Evolutionary conservation across 2,797 vertebrate species (phyloP).

Genomic region (Micrastur ruficollis): DNA sequence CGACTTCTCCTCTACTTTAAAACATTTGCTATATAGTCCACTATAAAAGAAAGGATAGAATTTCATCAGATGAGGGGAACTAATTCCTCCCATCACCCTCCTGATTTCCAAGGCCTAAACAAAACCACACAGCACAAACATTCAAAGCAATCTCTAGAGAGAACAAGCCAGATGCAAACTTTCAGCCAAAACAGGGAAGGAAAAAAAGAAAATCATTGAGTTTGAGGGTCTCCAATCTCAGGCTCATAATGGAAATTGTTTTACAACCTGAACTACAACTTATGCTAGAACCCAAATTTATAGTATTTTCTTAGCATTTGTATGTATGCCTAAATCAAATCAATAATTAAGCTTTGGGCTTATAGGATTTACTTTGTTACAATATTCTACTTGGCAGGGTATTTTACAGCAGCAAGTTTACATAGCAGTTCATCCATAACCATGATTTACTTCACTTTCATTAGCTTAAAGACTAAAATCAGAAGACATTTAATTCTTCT

Average conservation of each 20-base stretch:
- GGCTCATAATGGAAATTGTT: neutral
- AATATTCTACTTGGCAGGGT: slow-evolving; percentile 1
- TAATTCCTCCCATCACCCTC: neutral
- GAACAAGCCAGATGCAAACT: neutral
- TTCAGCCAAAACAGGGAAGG: neutral
- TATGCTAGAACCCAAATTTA: neutral
- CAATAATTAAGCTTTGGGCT: slow-evolving; percentile 11
- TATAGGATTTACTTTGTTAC: slow-evolving; percentile 29
- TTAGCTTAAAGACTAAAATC: slow-evolving; percentile 49
- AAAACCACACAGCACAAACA: neutral
- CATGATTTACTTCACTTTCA: slow-evolving; percentile 32
- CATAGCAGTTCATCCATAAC: slow-evolving; percentile 31
- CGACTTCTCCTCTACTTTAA: neutral
- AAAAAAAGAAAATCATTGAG: neutral
- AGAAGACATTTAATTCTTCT: slow-evolving; percentile 57
- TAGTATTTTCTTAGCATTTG: slow-evolving; percentile 29
- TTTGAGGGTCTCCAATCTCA: neutral
- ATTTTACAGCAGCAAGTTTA: slow-evolving; percentile 41
- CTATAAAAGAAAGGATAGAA: neutral
- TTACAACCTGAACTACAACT: slow-evolving; percentile 20
- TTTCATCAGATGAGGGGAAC: neutral
- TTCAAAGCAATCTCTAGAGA: neutral
- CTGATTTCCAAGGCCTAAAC: neutral
- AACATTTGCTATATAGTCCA: neutral
- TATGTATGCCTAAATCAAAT: slow-evolving; percentile 35